Conservation (phyloP, 2,113 vertebrate genomes). For the Lontra canadensis region DNA sequence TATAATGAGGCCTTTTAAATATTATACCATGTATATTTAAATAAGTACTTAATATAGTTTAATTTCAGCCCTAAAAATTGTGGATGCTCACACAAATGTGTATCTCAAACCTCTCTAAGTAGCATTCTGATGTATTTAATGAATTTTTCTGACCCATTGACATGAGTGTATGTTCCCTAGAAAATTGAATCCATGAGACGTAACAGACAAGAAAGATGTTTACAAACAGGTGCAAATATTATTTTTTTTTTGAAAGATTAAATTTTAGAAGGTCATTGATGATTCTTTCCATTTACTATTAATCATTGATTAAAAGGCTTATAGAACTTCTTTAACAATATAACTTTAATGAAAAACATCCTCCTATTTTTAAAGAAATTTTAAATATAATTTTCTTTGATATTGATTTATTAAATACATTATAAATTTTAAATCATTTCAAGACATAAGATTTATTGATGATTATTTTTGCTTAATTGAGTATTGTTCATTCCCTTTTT, state of each 20-base stretch:
- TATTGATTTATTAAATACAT: background rate
- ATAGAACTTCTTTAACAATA: background rate
- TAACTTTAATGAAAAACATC: background rate
- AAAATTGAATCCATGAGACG: background rate
- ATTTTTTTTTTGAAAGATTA: too few species aligned
- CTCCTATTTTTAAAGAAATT: background rate
- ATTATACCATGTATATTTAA: background rate
- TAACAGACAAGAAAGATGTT: too few species aligned
- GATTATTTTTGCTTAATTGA: background rate
- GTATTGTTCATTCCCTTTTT: background rate
- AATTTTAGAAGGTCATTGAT: background rate
- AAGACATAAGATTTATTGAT: background rate
- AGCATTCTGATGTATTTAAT: background rate
- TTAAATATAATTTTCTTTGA: background rate
- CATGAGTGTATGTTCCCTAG: background rate
- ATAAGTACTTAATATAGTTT: background rate
- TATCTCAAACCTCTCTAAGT: background rate
- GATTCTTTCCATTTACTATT: background rate
- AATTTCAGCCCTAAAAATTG: background rate
- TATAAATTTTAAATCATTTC: background rate
- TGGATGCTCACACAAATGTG: background rate
- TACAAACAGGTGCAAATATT: background rate
- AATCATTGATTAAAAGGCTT: too few species aligned
- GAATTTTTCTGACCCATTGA: background rate
- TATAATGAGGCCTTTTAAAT: background rate